A percentile compares a stretch with the other conserved stretches of the same genome.
These are phyloP conservation scores for Orbicella faveolata DNA, from an alignment of 64 coral and sea anemone species.

Conservation along the genomic window DNA sequence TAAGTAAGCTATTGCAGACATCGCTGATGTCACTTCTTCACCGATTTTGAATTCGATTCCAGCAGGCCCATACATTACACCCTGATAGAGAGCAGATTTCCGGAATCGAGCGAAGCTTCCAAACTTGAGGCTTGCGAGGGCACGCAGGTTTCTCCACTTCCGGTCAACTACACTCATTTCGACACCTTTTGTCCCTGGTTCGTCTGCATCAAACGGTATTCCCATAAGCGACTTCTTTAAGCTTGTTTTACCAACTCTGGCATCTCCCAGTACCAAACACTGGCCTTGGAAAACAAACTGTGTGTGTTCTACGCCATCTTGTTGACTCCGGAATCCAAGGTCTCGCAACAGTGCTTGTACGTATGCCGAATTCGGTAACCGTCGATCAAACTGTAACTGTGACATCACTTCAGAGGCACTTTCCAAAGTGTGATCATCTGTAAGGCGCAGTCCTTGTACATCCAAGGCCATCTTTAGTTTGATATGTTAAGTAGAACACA, in stretches of 20 bases:
- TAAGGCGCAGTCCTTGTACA: neutral
- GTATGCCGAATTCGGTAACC: neutral
- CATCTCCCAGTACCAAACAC: slow-evolving; percentile 31
- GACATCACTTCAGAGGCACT: slow-evolving; percentile 30
- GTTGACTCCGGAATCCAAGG: neutral
- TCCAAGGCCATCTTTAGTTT: neutral
- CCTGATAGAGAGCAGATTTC: neutral
- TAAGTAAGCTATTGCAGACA: neutral
- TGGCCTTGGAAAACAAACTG: slow-evolving; percentile 27
- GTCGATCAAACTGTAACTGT: neutral
- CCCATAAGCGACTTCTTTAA: slow-evolving; percentile 26
- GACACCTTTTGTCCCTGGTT: slow-evolving; percentile 6
- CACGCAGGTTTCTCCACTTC: neutral
- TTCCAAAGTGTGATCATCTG: slow-evolving; percentile 28
- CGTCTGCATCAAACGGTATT: neutral
- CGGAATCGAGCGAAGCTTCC: neutral
- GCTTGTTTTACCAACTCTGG: slow-evolving; percentile 20
- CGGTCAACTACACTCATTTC: slow-evolving; percentile 18
- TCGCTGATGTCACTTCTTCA: neutral
- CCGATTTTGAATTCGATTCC: neutral
- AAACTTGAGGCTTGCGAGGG: neutral
- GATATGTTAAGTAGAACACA: neutral
- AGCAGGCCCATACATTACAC: neutral
- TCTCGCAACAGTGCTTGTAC: neutral
- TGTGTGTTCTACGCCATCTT: slow-evolving; percentile 10